These are phyloP conservation scores for Lophius americanus DNA, from an alignment of 2,797 vertebrate species.

Conservation along the genomic window DNA sequence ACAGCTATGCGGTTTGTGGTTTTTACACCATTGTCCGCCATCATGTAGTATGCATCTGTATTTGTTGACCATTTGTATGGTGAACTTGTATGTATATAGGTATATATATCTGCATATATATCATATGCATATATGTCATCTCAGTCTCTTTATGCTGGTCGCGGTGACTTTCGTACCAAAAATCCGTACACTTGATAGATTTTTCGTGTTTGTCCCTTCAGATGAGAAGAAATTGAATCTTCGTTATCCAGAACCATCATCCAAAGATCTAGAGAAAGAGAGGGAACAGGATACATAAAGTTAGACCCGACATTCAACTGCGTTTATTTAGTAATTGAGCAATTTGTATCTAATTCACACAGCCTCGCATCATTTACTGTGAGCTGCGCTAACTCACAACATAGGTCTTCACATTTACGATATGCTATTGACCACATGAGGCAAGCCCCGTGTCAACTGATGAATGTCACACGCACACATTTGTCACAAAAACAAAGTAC, in stretches of 20 bases:
- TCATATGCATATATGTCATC: conserved; percentile 76
- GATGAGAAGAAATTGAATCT: conserved; percentile 71
- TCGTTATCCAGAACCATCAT: conserved; percentile 75
- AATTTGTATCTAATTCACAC: neutral
- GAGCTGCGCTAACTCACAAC: neutral
- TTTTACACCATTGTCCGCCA: conserved; percentile 88
- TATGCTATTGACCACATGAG: neutral
- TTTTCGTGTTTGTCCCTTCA: conserved; percentile 60
- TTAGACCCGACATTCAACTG: conserved; percentile 24
- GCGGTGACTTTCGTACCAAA: conserved; percentile 87
- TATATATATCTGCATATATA: conserved; percentile 76
- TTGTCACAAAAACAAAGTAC: conserved; percentile 51
- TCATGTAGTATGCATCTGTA: conserved; percentile 73
- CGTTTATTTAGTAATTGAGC: neutral
- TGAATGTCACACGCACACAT: conserved; percentile 26
- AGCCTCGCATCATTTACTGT: neutral
- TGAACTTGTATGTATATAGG: conserved; percentile 73
- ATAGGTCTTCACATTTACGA: conserved; percentile 10
- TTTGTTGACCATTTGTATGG: conserved; percentile 80
- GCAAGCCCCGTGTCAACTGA: conserved; percentile 26
- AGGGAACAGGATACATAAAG: conserved; percentile 12
- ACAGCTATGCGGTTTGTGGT: conserved; percentile 86
- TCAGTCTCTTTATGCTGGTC: conserved; percentile 84
- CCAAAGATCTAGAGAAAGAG: conserved; percentile 59
- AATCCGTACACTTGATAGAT: conserved; percentile 71